Conservation (phyloP, 23 tunicate species). For the Halocynthia aurantium region DNA sequence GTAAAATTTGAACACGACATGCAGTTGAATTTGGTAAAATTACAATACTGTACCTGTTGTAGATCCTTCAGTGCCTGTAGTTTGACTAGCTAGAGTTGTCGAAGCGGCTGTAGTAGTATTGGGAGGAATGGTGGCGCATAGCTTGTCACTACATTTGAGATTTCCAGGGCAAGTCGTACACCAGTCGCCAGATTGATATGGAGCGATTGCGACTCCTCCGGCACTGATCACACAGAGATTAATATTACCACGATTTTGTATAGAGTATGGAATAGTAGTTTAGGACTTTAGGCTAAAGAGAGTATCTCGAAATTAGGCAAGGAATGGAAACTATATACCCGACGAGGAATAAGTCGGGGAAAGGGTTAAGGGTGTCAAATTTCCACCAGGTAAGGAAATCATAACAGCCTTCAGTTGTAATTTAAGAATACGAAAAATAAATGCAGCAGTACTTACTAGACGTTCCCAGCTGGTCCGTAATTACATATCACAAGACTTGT, state of each 20-base stretch:
- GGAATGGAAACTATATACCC: no score
- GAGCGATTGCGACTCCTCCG: not conserved
- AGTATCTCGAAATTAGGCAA: no score
- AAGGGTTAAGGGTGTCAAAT: no score
- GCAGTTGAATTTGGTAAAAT: no score
- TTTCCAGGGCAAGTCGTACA: constrained; percentile 6
- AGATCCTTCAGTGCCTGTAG: no score
- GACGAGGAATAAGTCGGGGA: no score
- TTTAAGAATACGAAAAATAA: not conserved
- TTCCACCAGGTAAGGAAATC: no score
- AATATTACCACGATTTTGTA: not conserved
- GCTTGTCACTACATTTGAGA: constrained; percentile 2
- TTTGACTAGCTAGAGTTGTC: not conserved
- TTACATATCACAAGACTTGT: constrained; percentile 3
- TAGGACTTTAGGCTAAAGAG: no score
- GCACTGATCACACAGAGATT: not conserved
- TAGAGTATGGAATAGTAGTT: no score
- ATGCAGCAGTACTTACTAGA: not conserved
- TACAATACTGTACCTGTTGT: not conserved
- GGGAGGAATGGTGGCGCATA: constrained; percentile 2
- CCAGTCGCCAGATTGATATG: constrained; percentile 14
- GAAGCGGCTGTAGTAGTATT: not conserved
- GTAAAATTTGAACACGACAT: no score
- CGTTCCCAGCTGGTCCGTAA: constrained; percentile 19
- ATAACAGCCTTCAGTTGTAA: not conserved